phyloP scores from a whole-genome alignment of 1,140 invertebrate species.

The Popillia japonica region DNA sequence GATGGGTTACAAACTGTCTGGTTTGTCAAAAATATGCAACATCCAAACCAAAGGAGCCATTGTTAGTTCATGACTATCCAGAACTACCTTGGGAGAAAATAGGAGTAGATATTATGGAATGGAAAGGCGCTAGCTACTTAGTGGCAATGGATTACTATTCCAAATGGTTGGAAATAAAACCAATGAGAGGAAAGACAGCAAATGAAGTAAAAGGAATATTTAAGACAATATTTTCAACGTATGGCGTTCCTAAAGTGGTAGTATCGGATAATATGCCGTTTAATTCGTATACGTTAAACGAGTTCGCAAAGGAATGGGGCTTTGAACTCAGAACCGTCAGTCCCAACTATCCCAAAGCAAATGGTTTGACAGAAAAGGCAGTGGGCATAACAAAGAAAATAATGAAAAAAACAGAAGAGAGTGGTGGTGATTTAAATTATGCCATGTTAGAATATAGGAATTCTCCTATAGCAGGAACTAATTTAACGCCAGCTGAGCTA shows the following conservation, averaged over 20 bases:
- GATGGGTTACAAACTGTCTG: background rate
- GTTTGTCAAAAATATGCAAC: constrained; percentile 21
- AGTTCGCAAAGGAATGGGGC: constrained; percentile 49
- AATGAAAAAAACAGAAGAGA: constrained; percentile 48
- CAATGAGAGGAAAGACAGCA: constrained; percentile 36
- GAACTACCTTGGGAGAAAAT: background rate
- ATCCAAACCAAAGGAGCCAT: background rate
- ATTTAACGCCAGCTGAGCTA: constrained; percentile 16
- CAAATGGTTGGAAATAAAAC: constrained; percentile 36
- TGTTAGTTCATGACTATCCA: constrained; percentile 27
- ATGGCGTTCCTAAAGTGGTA: constrained; percentile 51
- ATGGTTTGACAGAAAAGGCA: constrained; percentile 52
- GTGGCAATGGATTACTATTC: constrained; percentile 23
- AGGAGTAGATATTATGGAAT: constrained; percentile 27
- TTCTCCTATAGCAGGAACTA: constrained; percentile 7
- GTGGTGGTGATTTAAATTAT: constrained; percentile 13
- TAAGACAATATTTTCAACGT: constrained; percentile 50
- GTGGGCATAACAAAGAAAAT: constrained; percentile 52
- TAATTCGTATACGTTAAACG: constrained; percentile 46
- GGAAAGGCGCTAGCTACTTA: background rate
- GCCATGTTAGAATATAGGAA: constrained; percentile 32
- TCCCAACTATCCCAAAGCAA: constrained; percentile 51
- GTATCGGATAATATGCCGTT: constrained; percentile 54
- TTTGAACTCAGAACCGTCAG: constrained; percentile 51
- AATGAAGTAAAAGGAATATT: constrained; percentile 46